Evolutionary conservation across 2,113 vertebrate genomes (phyloP).

Genomic region (Desmodus rotundus): DNA sequence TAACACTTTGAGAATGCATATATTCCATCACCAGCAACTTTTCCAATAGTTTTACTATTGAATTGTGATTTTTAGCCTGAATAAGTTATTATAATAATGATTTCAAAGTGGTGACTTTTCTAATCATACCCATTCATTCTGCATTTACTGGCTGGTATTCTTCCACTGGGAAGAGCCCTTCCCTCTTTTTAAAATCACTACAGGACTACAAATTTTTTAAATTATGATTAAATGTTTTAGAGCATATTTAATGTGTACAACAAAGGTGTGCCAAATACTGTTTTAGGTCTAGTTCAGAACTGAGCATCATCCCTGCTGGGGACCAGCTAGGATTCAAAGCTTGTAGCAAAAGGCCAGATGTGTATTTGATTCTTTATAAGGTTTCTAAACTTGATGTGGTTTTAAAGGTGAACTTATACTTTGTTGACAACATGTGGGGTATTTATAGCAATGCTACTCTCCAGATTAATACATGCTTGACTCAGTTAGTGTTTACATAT

Average conservation of each 20-base stretch:
- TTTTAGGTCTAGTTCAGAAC: background rate
- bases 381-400: background rate
- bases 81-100: background rate
- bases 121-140: background rate
- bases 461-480: background rate
- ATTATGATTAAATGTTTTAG: background rate
- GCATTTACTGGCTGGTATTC: background rate
- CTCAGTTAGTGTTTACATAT: background rate
- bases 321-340: background rate
- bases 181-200: background rate
- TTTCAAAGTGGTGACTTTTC: background rate
- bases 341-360: background rate
- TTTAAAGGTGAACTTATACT: background rate
- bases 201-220: background rate
- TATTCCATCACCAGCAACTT: background rate
- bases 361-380: background rate
- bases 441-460: background rate
- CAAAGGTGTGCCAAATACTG: background rate
- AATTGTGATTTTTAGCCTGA: background rate
- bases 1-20: background rate
- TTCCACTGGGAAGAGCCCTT: background rate
- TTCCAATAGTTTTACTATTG: background rate
- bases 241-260: background rate
- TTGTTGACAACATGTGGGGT: background rate
- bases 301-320: background rate